phyloP scores from a whole-genome alignment of 1,140 invertebrate species.

The Philotrypesis tridentata region DNA sequence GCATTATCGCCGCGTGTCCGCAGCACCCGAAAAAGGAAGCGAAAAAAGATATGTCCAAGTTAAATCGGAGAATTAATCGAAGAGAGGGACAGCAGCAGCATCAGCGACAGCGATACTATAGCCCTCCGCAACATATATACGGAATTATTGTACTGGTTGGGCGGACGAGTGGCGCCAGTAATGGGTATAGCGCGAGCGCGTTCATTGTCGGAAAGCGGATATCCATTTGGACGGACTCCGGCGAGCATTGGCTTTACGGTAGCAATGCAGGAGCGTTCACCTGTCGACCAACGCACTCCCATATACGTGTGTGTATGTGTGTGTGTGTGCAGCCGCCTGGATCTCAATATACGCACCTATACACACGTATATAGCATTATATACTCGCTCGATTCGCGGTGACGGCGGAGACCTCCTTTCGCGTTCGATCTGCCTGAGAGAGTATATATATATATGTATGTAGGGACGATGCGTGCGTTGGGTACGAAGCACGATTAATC shows the following conservation, averaged over 20 bases:
- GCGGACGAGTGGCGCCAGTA: not conserved
- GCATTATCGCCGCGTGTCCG: too few relatives aligned
- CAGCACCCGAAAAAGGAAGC: too few relatives aligned
- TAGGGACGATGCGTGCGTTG: slow-evolving; percentile 18
- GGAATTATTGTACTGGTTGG: slow-evolving; percentile 22
- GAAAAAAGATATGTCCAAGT: not conserved
- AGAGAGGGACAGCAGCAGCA: not conserved
- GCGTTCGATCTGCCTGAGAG: not conserved
- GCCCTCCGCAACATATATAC: too few relatives aligned
- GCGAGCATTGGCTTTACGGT: slow-evolving; percentile 1
- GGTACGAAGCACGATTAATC: slow-evolving; percentile 14
- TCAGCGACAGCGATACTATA: too few relatives aligned
- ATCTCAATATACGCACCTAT: not conserved
- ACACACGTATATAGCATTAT: not conserved
- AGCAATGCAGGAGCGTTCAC: slow-evolving; percentile 14
- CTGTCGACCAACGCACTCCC: slow-evolving; percentile 19
- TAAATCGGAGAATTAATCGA: not conserved
- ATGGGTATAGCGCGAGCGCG: not conserved
- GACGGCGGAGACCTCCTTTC: not conserved
- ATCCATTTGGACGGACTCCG: slow-evolving; percentile 26
- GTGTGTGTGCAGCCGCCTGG: not conserved
- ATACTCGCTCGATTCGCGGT: not conserved
- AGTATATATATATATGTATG: too few relatives aligned
- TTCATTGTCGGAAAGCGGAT: slow-evolving; percentile 39
- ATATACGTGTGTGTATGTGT: too few relatives aligned